phyloP scores from a whole-genome alignment of 2,888 invertebrate species.

The Aleiodes leptofemur region DNA sequence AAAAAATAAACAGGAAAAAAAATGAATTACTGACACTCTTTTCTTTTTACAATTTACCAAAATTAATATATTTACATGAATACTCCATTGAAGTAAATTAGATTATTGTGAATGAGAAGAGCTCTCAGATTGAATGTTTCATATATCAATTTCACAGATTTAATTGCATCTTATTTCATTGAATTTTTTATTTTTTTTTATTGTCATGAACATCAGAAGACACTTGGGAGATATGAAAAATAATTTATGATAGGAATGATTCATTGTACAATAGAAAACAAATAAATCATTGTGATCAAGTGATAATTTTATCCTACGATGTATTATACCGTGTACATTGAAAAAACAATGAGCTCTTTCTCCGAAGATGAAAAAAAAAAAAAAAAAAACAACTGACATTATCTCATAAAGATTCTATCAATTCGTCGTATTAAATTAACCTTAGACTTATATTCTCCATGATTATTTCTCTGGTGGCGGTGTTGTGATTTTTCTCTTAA shows the following conservation, averaged over 20 bases:
- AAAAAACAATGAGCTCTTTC: conserved; percentile 31
- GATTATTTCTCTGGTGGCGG: conserved; percentile 71
- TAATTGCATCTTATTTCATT: too few species aligned
- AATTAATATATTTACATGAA: conserved; percentile 14
- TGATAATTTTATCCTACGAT: neutral
- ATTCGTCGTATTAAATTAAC: conserved; percentile 50
- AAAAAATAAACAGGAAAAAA: neutral
- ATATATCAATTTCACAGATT: too few species aligned
- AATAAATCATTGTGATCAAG: too few species aligned
- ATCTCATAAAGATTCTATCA: conserved; percentile 58
- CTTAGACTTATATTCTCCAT: neutral
- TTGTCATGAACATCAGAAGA: too few species aligned
- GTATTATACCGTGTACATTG: conserved; percentile 20
- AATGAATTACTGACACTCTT: conserved; percentile 17
- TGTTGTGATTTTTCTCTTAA: conserved; percentile 83
- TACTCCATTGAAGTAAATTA: conserved; percentile 18
- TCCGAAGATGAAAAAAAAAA: conserved; percentile 21
- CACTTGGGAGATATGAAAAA: too few species aligned
- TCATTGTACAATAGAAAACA: too few species aligned
- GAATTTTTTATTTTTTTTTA: too few species aligned
- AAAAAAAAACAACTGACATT: neutral
- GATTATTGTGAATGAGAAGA: conserved; percentile 20
- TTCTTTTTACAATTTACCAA: conserved; percentile 26
- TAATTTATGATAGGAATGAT: too few species aligned
- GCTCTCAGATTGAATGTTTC: neutral